A percentile compares a stretch with the other conserved stretches of the same genome.
Evolutionary conservation across 2,113 vertebrate genomes (phyloP).

Genomic region (Clarias magur): DNA sequence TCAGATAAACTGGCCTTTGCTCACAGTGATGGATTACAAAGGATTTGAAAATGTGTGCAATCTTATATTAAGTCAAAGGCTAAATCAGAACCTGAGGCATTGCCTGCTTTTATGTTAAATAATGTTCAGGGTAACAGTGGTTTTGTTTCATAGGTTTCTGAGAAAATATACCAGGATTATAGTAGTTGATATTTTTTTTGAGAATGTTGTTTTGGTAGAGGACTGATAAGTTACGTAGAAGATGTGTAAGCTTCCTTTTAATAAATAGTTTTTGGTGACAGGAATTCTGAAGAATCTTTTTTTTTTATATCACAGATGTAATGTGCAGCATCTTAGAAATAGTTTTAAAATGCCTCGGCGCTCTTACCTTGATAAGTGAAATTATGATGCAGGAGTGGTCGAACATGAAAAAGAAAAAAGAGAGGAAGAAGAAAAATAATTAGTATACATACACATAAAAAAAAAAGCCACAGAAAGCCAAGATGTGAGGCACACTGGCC

Average conservation of each 20-base stretch:
- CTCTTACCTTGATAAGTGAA: constrained; percentile 48
- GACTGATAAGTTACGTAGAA: background rate
- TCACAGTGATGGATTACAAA: background rate
- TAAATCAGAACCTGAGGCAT: background rate
- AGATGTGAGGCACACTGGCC: background rate
- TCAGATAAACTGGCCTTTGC: background rate
- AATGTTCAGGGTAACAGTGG: too few species aligned
- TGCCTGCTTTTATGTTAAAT: background rate
- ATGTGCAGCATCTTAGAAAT: background rate
- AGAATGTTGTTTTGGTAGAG: background rate
- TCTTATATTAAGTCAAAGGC: background rate
- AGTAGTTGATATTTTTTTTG: background rate
- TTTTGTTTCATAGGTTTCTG: background rate
- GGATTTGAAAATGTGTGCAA: background rate
- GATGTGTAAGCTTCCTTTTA: background rate
- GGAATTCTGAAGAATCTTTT: background rate
- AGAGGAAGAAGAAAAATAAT: constrained; percentile 33
- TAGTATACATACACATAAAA: constrained; percentile 10
- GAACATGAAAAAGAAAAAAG: constrained; percentile 34
- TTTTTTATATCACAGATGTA: background rate
- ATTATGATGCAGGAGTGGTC: background rate
- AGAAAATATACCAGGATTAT: background rate
- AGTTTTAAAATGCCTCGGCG: background rate
- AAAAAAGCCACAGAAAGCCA: background rate
- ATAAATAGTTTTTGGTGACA: background rate